These are phyloP conservation scores for Aphrophora alni DNA, from an alignment of 2,888 invertebrate genomes.

Conservation along the genomic window DNA sequence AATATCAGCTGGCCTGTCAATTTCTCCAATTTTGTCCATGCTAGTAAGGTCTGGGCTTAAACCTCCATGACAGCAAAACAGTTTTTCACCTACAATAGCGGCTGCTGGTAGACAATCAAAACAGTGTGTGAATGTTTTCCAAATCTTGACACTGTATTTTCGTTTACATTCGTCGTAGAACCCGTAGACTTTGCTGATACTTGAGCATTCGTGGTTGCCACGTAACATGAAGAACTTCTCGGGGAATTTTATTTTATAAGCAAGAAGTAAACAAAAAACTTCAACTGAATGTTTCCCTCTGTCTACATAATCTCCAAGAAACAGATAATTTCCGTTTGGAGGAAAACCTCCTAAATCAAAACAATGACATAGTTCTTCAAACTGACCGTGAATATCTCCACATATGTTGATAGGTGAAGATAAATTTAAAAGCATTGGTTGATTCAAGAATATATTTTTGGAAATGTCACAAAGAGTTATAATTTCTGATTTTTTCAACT, in stretches of 20 bases:
- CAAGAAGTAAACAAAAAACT: not conserved
- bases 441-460: not conserved
- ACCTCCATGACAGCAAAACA: not conserved
- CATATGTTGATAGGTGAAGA: not conserved
- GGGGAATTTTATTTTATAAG: not conserved
- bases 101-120: not conserved
- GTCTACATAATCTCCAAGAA: no score
- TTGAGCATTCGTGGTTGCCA: not conserved
- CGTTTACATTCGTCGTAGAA: no score
- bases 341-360: not conserved
- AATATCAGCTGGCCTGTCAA: not conserved
- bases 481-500: not conserved
- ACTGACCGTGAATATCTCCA: not conserved
- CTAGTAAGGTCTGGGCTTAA: not conserved
- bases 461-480: not conserved
- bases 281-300: not conserved
- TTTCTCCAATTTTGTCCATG: not conserved
- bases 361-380: not conserved
- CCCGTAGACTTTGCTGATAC: not conserved
- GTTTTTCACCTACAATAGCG: not conserved
- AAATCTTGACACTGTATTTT: not conserved
- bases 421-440: not conserved
- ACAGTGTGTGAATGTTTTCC: not conserved
- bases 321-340: not conserved
- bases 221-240: not conserved